Evolutionary conservation across 1,140 invertebrate species (phyloP).

Genomic region (Grapholita molesta): DNA sequence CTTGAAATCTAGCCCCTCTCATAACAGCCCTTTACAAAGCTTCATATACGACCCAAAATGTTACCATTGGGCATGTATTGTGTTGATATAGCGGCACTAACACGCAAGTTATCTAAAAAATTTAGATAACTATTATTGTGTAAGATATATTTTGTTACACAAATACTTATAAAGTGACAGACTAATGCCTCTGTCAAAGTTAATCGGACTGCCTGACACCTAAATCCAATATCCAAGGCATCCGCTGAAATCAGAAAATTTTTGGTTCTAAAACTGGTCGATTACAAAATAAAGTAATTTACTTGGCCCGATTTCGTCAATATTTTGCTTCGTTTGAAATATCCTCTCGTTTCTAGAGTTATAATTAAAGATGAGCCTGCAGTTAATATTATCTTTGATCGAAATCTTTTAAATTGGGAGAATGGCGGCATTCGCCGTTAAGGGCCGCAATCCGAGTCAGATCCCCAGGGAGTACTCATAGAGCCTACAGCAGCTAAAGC

Average conservation of each 20-base stretch:
- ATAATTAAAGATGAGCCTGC: not conserved
- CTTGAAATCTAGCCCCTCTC: not conserved
- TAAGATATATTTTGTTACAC: not conserved
- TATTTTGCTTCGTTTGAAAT: not conserved
- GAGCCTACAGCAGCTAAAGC: not conserved
- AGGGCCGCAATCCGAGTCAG: constrained; percentile 3
- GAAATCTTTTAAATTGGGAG: not conserved
- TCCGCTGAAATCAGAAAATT: not conserved
- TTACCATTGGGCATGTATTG: not conserved
- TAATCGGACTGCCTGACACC: not conserved
- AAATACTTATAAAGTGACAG: not conserved
- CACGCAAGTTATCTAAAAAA: not conserved
- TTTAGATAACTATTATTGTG: not conserved
- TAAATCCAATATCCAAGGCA: not conserved
- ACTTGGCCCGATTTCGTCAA: not conserved
- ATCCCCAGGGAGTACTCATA: not conserved
- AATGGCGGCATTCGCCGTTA: not conserved
- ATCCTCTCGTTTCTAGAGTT: not conserved
- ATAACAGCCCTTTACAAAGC: not conserved
- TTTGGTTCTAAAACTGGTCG: not conserved
- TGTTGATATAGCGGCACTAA: not conserved
- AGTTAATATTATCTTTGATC: not conserved
- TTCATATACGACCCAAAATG: not conserved
- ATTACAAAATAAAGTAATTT: not conserved
- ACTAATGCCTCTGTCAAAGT: not conserved